Base-by-base conservation (phyloP, 2,797 vertebrate genomes). In the Sebastes flavidus region DNA sequence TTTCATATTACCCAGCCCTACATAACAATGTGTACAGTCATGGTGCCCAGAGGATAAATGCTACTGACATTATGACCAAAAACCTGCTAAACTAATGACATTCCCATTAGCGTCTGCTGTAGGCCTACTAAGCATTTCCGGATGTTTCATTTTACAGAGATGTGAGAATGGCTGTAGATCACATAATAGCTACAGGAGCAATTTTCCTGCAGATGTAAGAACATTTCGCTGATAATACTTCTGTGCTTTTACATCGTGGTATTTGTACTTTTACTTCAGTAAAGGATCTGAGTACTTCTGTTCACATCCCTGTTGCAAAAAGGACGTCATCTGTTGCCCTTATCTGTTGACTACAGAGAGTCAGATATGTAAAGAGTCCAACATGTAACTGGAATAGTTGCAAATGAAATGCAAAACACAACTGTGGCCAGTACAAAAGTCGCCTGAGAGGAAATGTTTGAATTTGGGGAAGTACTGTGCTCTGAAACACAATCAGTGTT, bases 401-500 rank as follows among this genome's bases (percentile, higher is more conserved):
- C 69, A 91, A 90, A 93, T 87, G 1, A 77, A 56, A 90, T 88
- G 84, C 88, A 92, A 92, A 91, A 81, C 69, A 30, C 3, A 24
- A 24, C 75, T 24, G 67, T 65, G 49, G 25, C 70, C 20, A 22
- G 18, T 55, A 42, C 54, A 55, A 63, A 60, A 52, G 72, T 67
- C 49, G 72, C 69, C 71, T 25, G 49, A 66, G 27, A 75, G 72
- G 46, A 78, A 49, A 65, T 5, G 20, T 55, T 56, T 10, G n/a
- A 58, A 60, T 77, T 65, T 56, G 24, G 24, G 12, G 27, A 80
- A 81, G 61, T 27, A 36, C 6, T 63, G 27, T 3, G 11, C 1
- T 2, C 38, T 59, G 38, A 69, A 60, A 49, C 14, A 75, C 30
- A 75, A 38, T 32, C 2, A 25, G 6, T 8, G 13, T 36, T 67